phyloP scores from a whole-genome alignment of 2,113 vertebrate species.

The Vulpes ferrilata region DNA sequence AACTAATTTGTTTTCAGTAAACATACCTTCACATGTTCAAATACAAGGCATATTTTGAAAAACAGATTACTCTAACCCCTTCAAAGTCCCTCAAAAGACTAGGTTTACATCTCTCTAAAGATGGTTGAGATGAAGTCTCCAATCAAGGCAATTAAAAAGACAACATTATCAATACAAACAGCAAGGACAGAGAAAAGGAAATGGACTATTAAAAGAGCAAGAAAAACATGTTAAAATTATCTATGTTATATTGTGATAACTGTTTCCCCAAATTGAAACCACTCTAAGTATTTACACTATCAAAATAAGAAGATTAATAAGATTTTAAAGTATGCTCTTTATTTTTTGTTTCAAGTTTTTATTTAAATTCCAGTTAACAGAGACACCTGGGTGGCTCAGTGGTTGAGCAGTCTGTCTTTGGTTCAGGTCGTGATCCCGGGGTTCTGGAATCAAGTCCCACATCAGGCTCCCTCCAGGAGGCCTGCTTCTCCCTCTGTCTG shows the following conservation, averaged over 20 bases:
- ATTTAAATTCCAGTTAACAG: not conserved
- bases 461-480: too few relatives aligned
- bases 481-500: too few relatives aligned
- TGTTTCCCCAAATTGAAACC: not conserved
- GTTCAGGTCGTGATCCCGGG: too few relatives aligned
- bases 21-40: slow-evolving; percentile 1
- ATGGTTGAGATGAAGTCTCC: not conserved
- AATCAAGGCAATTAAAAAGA: slow-evolving; percentile 46
- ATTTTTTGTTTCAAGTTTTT: not conserved
- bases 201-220: not conserved
- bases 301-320: not conserved
- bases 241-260: not conserved
- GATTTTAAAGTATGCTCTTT: not conserved
- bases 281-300: not conserved
- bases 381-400: too few relatives aligned
- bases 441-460: too few relatives aligned
- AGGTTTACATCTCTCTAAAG: not conserved
- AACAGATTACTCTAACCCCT: not conserved
- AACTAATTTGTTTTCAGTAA: not conserved
- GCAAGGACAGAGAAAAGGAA: slow-evolving; percentile 24
- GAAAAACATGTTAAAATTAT: not conserved
- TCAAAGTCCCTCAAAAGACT: not conserved
- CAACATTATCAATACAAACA: not conserved
- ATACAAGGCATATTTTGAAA: not conserved
- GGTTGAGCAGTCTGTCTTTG: too few relatives aligned